Base-by-base conservation (phyloP, 2,888 invertebrate species). In the Drosophila formosana region DNA sequence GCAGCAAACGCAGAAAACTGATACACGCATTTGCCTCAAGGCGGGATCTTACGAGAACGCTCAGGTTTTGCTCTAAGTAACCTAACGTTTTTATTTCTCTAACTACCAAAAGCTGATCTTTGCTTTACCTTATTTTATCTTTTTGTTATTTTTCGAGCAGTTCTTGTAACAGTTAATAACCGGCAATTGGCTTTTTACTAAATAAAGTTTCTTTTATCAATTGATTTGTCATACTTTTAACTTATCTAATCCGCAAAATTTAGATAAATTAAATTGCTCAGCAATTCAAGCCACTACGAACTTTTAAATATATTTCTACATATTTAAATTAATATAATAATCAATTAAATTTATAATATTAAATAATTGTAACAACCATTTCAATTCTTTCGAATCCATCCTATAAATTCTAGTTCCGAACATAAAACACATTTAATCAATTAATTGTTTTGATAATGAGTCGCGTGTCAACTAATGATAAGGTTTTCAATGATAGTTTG, bases 21-120 rank as follows among this genome's bases (percentile, higher is more conserved):
- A 45, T 23, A 25, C 25, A 4, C 45, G 45, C 23, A 45, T 45
- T 45, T 45, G 45, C 45, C 45, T 45, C 5, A 45, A 45, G 45
- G 9, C 45, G 3, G 39, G 39, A 18, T 41, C 39, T 41, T 41
- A 41, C 3, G 39, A 41, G 11, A 41, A 2, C 11, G 18, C 13
- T 7, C 39, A 41, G 13, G 18, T 41, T 41, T 13, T 41, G 13
- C 6, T 41, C 3, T 41, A 18, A 41, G 13, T 18, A 13, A 39
- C 2, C 0, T 6, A 39, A 28, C 18, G 18, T 18, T 18, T 18
- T 18, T 1, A 1, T 18, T 18, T 18, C 18, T 18, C 18, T 18
- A 18, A 18, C 18, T 1, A 18, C 18, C 18, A 18, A 18, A 18
- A 1, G 18, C 18, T 18, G 18, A 1, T 18, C 1, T 13, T 18